Evolutionary conservation across 2,888 invertebrate genomes (phyloP), one percentile per base, ranked within the genome.

Genomic region (Apotomis capreana): DNA sequence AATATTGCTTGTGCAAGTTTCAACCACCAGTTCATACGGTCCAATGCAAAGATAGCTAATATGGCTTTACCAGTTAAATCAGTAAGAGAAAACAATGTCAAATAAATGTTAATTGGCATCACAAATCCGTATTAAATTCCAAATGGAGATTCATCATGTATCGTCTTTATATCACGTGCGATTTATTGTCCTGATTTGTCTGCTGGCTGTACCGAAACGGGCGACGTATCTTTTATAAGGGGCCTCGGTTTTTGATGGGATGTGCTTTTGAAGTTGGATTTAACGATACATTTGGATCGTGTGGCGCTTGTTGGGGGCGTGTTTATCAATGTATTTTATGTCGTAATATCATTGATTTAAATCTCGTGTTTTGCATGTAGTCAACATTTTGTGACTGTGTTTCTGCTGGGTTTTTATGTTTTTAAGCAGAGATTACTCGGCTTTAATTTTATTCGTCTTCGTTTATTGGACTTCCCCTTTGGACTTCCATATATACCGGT

Each of bases 221-320:
- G 40, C 55, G 57, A 55, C 57, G 67, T 60, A 60, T 62, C 61
- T 36, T 69, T 62, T 62, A 37, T 13, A 36, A 40, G 36, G 13
- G 54, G 13, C 26, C 64, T 46, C 55, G 62, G 62, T 49, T 60
- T 62, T 57, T 69, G 69, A 69, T 44, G 49, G 54, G 61, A 46
- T 60, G 52, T 26, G 68, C 69, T 62, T 63, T 69, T 69, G 69
- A 69, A 62, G 69, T 69, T 37, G 51, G 69, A 55, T 60, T 55
- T 57, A 36, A 60, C 61, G 69, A 69, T 68, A 68, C 68, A 55
- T 65, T 58, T 26, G 36, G 26, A 63, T 13, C 63, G 44, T 55
- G 55, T 55, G 64, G 49, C 15, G 62, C 36, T 54, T 58, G 51
- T 51, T 36, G 36, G 46, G 40, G 59, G 52, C 44, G 46, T 60